These are phyloP conservation scores for Cardiocondyla obscurior DNA, from an alignment of 1,140 invertebrate genomes.

Conservation along the genomic window DNA sequence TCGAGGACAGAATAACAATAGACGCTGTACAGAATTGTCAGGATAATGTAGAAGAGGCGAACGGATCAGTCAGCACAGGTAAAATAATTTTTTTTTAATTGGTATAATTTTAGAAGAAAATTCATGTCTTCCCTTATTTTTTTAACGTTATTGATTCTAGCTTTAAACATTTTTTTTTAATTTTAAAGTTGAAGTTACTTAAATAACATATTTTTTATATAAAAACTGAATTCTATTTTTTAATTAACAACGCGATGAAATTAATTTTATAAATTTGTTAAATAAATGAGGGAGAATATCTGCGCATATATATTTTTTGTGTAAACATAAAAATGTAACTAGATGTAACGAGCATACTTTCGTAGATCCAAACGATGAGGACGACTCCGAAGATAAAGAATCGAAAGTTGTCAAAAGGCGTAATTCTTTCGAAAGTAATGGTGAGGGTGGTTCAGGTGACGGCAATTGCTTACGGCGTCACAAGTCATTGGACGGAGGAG, in stretches of 20 bases:
- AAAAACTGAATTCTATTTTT: no score
- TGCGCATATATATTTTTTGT: not conserved
- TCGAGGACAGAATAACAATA: slow-evolving; percentile 28
- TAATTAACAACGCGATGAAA: slow-evolving; percentile 10
- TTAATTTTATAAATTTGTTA: not conserved
- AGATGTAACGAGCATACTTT: slow-evolving; percentile 70
- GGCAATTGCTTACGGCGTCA: slow-evolving; percentile 83
- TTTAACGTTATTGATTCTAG: not conserved
- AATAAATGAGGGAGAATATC: slow-evolving; percentile 26
- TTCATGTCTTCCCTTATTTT: slow-evolving; percentile 1
- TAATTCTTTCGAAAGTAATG: slow-evolving; percentile 85
- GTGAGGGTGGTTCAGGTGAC: slow-evolving; percentile 81
- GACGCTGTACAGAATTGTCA: not conserved
- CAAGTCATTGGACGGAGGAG: slow-evolving; percentile 86
- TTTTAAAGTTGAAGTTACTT: no score
- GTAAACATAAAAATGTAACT: slow-evolving; percentile 65
- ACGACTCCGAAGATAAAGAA: slow-evolving; percentile 63
- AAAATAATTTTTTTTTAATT: slow-evolving; percentile 11
- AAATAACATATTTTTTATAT: no score
- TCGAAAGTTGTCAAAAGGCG: slow-evolving; percentile 81
- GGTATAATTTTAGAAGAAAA: not conserved
- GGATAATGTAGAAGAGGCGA: slow-evolving; percentile 7
- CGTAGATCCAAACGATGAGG: slow-evolving; percentile 47
- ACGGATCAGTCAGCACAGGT: slow-evolving; percentile 31
- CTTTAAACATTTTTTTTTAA: not conserved